Base-by-base conservation (phyloP, 2,797 vertebrate genomes). In the Danio kyathit region DNA sequence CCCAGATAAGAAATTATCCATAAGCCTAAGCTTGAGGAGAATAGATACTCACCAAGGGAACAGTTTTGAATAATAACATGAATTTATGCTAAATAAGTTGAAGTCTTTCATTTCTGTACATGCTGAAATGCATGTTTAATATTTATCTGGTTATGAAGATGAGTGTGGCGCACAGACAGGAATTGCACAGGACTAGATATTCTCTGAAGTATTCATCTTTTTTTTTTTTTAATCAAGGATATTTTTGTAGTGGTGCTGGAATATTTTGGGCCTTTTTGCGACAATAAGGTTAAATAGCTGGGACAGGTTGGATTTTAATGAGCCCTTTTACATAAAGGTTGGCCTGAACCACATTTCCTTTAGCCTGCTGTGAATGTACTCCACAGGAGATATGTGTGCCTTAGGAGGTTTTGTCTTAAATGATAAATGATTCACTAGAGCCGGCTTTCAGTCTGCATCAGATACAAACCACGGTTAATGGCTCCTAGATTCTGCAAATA, bases 231-330 rank as follows among this genome's bases (percentile, higher is more conserved):
- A 59, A 70, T 51, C 41, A 8, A 67, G 52, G 51, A 2, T 61
- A 70, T 79, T 61, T 71, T 70, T 69, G 17, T 56, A 40, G 11
- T 52, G 13, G 13, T n/a, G 64, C n/a, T 17, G 21, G 7, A 74
- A 44, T 69, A 66, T 66, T 44, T 61, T 21, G 54, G 46, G 38
- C 17, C 69, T 79, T 78, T 71, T 63, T 60, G 57, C 7, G 0
- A 59, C 46, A 29, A 43, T 44, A 72, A 44, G 67, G 46, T 70
- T 79, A 70, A 79, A 72, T 54, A 63, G 77, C 48, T 52, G 14
- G 57, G 77, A 79, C 77, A 79, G 57, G 77, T 63, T 57, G 41
- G 19, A 71, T 14, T 44, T 61, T 79, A 79, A 79, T 72, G 67
- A 71, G 76, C 66, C 16, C 13, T 21, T 48, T 71, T 61, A 21